Evolutionary conservation across 1,140 invertebrate species (phyloP).

Genomic region (Cecropterus lyciades): DNA sequence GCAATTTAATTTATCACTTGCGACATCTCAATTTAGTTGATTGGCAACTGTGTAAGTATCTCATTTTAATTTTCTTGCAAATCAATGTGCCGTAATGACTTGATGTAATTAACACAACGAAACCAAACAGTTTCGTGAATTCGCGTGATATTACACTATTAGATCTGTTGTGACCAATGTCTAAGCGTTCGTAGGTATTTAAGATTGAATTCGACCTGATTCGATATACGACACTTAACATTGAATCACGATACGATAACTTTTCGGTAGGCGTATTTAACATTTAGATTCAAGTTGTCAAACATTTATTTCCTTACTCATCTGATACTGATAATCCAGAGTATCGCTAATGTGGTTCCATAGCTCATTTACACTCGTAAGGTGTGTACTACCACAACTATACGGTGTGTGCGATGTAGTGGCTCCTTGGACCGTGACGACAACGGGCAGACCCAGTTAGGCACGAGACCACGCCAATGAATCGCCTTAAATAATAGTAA

Average conservation of each 20-base stretch:
- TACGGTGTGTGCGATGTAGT: slow-evolving; percentile 14
- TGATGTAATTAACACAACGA: neutral
- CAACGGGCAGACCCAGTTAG: slow-evolving; percentile 42
- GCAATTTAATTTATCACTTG: neutral
- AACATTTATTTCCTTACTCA: too few species aligned
- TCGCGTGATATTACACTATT: neutral
- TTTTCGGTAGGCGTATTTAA: too few species aligned
- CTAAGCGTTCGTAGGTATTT: too few species aligned
- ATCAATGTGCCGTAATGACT: neutral
- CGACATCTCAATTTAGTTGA: neutral
- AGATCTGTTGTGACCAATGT: neutral
- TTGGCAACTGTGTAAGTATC: neutral
- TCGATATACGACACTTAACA: too few species aligned
- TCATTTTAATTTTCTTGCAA: neutral
- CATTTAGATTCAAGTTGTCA: too few species aligned
- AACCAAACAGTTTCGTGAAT: neutral
- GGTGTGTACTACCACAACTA: slow-evolving; percentile 15
- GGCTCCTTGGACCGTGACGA: slow-evolving; percentile 32
- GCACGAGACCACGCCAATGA: slow-evolving; percentile 29
- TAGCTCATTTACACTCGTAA: neutral
- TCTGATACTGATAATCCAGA: too few species aligned
- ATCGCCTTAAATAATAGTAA: slow-evolving; percentile 14
- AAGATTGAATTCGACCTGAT: too few species aligned
- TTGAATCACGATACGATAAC: too few species aligned
- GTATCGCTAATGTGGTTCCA: neutral